Percentiles rank a stretch among this genome's conserved stretches.
phyloP scores from a whole-genome alignment of 2,797 vertebrate species.

The Echiichthys vipera region DNA sequence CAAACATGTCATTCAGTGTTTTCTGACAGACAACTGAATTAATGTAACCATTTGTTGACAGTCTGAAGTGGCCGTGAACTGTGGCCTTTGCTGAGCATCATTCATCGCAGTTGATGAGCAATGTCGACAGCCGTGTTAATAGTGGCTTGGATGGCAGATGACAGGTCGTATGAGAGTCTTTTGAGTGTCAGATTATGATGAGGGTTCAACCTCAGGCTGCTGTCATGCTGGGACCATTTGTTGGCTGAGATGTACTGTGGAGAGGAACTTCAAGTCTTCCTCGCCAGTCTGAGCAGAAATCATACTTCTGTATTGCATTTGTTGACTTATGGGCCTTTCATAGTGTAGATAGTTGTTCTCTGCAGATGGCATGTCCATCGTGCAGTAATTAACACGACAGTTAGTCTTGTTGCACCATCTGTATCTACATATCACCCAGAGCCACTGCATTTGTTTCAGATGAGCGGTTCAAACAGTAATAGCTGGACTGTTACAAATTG shows the following conservation, averaged over 20 bases:
- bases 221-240: constrained; percentile 57
- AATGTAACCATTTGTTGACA: constrained; percentile 37
- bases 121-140: constrained; percentile 63
- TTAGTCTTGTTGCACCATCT: constrained; percentile 61
- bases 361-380: neutral
- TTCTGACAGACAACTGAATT: constrained; percentile 1
- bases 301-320: neutral
- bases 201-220: constrained; percentile 60
- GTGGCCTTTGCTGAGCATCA: constrained; percentile 58
- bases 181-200: constrained; percentile 44
- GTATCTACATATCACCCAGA: constrained; percentile 62
- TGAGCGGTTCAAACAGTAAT: constrained; percentile 76
- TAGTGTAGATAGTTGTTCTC: neutral
- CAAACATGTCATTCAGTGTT: neutral
- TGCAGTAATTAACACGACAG: constrained; percentile 29
- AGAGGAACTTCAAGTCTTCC: constrained; percentile 5
- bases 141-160: constrained; percentile 60
- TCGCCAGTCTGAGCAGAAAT: constrained; percentile 8
- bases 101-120: constrained; percentile 55
- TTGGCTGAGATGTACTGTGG: constrained; percentile 36
- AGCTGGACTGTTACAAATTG: constrained; percentile 84
- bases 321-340: constrained; percentile 4
- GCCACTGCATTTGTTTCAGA: constrained; percentile 82
- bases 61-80: constrained; percentile 56
- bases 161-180: constrained; percentile 60